Evolutionary conservation across 1,140 invertebrate species (phyloP), one percentile per base, ranked within the genome.

Genomic region (Drosophila prosaltans): DNA sequence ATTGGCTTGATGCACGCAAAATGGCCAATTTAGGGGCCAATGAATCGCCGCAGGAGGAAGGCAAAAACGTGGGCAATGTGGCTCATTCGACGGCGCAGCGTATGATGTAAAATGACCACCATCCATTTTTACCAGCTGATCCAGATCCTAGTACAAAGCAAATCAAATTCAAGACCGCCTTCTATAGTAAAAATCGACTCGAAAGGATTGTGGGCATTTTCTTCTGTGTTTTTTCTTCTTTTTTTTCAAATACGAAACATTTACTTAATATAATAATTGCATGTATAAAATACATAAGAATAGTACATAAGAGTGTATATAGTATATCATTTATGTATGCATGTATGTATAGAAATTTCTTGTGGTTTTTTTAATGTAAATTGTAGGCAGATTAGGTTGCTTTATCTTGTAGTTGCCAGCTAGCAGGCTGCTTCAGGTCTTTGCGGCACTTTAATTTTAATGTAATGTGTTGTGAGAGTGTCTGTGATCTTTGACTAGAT

Each of bases 271-370:
- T 66, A 78, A 81, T 89, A 90, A 89, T 89, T 90, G 85, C 74
- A 74, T 90, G 85, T 89, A 89, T 84, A 89, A 90, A 89, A 89
- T 89, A 90, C 85, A 89, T 89, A 89, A 84, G 84, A 89, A 89
- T 90, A 89, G 84, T 89, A 89, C 85, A 89, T 89, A 81, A 89
- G 85, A 69, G 65, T 74, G 73, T 80, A 73, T 80, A 80, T 66
- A 75, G 69, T 80, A 79, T 82, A 82, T 83, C 69, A 75, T 82
- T 79, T 76, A 69, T 73, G 78, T 60, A 74, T 82, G 71, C 72
- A 69, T 73, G 78, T 60, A 74, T 82, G 71, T 80, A 76, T 78
- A 84, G 81, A 81, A 69, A 65, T 82, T 72, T 80, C 75, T 81
- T 39, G 61, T 39, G 45, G 45, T 26, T 51, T 24, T 51, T 51